A percentile compares a stretch with the other conserved stretches of the same genome.
Evolutionary conservation across 2,888 invertebrate species (phyloP).

Genomic region (Ophraella communa): DNA sequence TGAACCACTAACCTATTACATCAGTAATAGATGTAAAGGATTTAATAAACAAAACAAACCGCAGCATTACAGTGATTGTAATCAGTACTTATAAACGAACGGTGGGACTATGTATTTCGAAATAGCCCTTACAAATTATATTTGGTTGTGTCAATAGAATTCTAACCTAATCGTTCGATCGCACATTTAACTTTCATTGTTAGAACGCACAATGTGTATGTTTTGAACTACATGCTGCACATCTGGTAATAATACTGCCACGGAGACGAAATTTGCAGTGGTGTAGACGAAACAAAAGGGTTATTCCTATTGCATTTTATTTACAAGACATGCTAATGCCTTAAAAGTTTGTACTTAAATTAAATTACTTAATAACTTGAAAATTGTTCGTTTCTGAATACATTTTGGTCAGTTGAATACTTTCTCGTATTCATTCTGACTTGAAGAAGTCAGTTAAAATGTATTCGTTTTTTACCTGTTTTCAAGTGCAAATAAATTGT

Average conservation of each 20-base stretch:
- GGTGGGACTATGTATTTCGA: slow-evolving; percentile 37
- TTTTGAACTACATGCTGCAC: slow-evolving; percentile 55
- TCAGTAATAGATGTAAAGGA: slow-evolving; percentile 50
- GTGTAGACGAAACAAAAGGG: slow-evolving; percentile 37
- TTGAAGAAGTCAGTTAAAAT: too few relatives aligned
- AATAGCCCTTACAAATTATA: slow-evolving; percentile 58
- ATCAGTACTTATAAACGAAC: slow-evolving; percentile 49
- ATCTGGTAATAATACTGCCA: slow-evolving; percentile 53
- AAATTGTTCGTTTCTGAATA: too few relatives aligned
- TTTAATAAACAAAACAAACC: slow-evolving; percentile 55
- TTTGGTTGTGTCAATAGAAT: slow-evolving; percentile 58
- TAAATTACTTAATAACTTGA: too few relatives aligned
- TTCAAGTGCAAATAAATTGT: too few relatives aligned
- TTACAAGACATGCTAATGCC: too few relatives aligned
- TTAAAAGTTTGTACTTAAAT: too few relatives aligned
- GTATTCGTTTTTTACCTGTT: too few relatives aligned
- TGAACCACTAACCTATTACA: slow-evolving; percentile 37
- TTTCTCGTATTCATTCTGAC: too few relatives aligned
- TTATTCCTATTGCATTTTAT: slow-evolving; percentile 7
- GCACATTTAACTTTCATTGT: slow-evolving; percentile 60
- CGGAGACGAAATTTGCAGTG: slow-evolving; percentile 38
- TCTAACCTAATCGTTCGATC: slow-evolving; percentile 59
- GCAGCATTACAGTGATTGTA: slow-evolving; percentile 49
- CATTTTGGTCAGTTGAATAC: too few relatives aligned
- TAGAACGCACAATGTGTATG: slow-evolving; percentile 56